Conservation (phyloP, 2,888 invertebrate genomes). For the Thecophora atra region DNA sequence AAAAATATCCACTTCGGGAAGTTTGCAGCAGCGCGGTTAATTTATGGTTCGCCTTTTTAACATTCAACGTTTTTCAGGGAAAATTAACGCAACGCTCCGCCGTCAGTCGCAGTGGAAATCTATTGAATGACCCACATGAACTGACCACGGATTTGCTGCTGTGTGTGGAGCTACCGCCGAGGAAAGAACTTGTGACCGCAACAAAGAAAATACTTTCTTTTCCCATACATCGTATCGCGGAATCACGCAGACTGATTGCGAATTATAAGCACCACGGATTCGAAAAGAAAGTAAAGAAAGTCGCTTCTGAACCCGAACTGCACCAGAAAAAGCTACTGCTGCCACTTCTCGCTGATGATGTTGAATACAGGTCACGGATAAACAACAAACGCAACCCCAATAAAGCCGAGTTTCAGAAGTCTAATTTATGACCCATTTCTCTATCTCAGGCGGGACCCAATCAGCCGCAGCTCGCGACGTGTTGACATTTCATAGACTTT, state of each 20-base stretch:
- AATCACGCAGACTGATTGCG: no score
- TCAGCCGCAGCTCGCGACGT: not conserved
- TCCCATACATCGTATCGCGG: no score
- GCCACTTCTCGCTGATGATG: no score
- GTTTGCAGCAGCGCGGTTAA: not conserved
- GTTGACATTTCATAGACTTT: constrained; percentile 37
- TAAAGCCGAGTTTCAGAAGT: not conserved
- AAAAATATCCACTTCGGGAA: not conserved
- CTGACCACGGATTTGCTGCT: not conserved
- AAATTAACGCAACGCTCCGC: constrained; percentile 3
- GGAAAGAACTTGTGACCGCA: no score
- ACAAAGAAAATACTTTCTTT: no score
- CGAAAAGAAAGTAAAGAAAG: not conserved
- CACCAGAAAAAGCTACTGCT: not conserved
- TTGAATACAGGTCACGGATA: not conserved
- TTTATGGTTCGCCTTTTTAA: not conserved
- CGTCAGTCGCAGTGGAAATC: no score
- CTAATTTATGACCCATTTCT: not conserved
- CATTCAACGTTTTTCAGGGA: not conserved
- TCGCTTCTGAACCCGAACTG: not conserved
- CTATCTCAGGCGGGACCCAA: not conserved
- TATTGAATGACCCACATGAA: no score
- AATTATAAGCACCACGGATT: no score
- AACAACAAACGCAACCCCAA: not conserved
- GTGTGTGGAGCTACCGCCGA: no score